phyloP scores from a whole-genome alignment of 1,140 invertebrate genomes.

The Drosophila murphyi region DNA sequence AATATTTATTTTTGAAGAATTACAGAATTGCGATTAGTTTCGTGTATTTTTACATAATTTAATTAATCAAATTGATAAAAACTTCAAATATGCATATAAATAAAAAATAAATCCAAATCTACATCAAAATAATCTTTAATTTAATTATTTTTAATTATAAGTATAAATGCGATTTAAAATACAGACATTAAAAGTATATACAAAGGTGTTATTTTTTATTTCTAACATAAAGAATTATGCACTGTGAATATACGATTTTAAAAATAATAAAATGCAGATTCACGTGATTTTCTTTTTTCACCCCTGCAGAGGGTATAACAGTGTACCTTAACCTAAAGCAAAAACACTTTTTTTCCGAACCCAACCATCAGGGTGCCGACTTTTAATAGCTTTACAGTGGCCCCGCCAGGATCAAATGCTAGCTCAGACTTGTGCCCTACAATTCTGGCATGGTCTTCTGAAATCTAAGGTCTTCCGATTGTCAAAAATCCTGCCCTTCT shows the following conservation, averaged over 20 bases:
- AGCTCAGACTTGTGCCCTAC: too few relatives aligned
- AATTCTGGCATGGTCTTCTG: too few relatives aligned
- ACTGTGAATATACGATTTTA: slow-evolving; percentile 30
- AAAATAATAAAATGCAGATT: slow-evolving; percentile 18
- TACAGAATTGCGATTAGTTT: background rate
- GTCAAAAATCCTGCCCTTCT: too few relatives aligned
- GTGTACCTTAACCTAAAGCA: too few relatives aligned
- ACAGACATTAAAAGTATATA: slow-evolving; percentile 54
- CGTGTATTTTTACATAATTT: slow-evolving; percentile 1
- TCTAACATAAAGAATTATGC: slow-evolving; percentile 37
- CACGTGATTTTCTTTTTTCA: background rate
- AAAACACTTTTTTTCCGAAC: too few relatives aligned
- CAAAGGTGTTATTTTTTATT: slow-evolving; percentile 35
- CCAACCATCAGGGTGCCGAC: too few relatives aligned
- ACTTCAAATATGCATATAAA: slow-evolving; percentile 33
- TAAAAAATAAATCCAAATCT: slow-evolving; percentile 38
- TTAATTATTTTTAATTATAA: slow-evolving; percentile 17
- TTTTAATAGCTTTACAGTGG: too few relatives aligned
- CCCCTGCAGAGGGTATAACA: background rate
- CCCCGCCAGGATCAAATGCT: too few relatives aligned
- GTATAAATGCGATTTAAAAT: slow-evolving; percentile 42
- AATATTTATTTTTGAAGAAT: background rate
- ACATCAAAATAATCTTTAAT: slow-evolving; percentile 37
- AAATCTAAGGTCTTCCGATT: too few relatives aligned
- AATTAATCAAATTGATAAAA: slow-evolving; percentile 2